These are phyloP conservation scores for Cyanoderma ruficeps DNA, from an alignment of 2,113 vertebrate species.

Conservation along the genomic window DNA sequence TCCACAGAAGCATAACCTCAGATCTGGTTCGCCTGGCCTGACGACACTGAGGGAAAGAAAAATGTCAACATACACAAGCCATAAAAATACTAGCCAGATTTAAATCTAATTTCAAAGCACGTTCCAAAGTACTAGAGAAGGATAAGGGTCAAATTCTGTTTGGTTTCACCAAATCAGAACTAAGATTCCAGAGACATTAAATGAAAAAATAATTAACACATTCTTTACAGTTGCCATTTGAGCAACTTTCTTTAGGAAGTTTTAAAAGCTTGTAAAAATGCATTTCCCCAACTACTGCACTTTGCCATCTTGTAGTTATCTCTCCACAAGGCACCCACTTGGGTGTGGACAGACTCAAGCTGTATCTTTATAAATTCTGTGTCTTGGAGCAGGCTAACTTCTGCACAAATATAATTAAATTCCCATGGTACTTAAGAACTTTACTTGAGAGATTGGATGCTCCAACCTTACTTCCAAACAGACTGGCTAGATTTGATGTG, in stretches of 20 bases:
- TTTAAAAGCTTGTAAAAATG: background rate
- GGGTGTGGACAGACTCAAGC: background rate
- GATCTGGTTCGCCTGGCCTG: slow-evolving; percentile 93
- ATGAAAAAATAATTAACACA: background rate
- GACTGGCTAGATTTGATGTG: background rate
- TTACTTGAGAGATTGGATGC: background rate
- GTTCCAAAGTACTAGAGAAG: background rate
- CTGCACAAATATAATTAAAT: background rate
- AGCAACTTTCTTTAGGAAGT: background rate
- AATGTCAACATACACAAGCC: background rate
- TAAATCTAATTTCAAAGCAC: background rate
- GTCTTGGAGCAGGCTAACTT: background rate
- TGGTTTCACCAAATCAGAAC: background rate
- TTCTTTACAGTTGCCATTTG: background rate
- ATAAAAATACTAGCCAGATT: background rate
- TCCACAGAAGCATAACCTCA: slow-evolving; percentile 93
- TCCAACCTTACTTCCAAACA: background rate
- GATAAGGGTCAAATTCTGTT: background rate
- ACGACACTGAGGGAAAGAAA: slow-evolving; percentile 81
- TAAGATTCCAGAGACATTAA: background rate
- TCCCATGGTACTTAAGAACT: background rate
- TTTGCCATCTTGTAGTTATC: background rate
- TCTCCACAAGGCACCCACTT: background rate
- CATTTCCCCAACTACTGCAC: background rate
- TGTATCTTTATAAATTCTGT: background rate